A percentile compares a stretch with the other conserved stretches of the same genome.
Evolutionary conservation across 37 sponge, comb jelly and placozoan species (phyloP).

Genomic region (Ianthella basta): DNA sequence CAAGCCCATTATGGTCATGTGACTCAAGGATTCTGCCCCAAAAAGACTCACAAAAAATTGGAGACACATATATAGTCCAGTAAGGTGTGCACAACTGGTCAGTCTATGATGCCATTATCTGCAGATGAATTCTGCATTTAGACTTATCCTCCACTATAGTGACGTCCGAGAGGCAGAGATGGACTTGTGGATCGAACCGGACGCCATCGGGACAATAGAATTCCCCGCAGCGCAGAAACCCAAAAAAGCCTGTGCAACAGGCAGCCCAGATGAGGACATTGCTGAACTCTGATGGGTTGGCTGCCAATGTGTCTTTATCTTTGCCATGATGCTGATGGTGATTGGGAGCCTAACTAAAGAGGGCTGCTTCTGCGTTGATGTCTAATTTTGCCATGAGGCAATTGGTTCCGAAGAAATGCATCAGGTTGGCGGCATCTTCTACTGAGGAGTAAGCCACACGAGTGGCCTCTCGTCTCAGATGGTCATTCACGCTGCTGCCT

Average conservation of each 20-base stretch:
- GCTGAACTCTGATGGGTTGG: background rate
- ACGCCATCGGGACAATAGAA: background rate
- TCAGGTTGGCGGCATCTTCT: no score
- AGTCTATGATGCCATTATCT: no score
- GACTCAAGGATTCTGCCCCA: no score
- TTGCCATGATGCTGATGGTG: conserved; percentile 24
- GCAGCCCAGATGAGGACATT: conserved; percentile 23
- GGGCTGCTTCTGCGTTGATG: background rate
- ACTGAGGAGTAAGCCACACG: no score
- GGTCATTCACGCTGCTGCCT: no score
- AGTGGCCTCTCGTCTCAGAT: no score
- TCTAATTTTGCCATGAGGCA: no score
- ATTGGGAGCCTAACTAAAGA: conserved; percentile 8
- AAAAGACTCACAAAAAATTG: no score
- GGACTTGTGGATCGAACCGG: background rate
- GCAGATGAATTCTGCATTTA: background rate
- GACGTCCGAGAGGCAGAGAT: conserved; percentile 18
- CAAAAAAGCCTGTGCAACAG: conserved; percentile 12
- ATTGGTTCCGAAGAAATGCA: no score
- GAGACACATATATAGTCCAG: no score
- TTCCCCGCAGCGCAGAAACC: conserved; percentile 28
- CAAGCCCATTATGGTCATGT: no score
- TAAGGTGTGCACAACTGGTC: no score
- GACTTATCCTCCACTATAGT: background rate
- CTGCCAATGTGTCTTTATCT: conserved; percentile 1